These are phyloP conservation scores for Glaucopsyche alexis DNA, from an alignment of 2,888 invertebrate genomes.

Conservation along the genomic window DNA sequence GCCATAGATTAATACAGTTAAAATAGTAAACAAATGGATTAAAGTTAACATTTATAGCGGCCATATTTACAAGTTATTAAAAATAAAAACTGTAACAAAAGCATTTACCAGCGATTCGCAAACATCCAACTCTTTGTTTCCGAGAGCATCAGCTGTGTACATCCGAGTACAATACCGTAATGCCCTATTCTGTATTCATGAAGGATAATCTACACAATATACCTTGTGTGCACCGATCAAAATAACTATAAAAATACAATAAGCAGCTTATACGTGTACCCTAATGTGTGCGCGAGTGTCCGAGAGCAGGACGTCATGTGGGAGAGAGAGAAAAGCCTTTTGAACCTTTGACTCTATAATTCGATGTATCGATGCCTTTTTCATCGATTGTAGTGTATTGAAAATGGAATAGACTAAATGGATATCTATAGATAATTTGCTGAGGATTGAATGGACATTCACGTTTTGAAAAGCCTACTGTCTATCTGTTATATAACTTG, in stretches of 20 bases:
- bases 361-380: constrained; percentile 28
- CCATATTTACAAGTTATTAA: constrained; percentile 63
- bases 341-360: constrained; percentile 24
- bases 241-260: constrained; percentile 80
- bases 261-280: constrained; percentile 75
- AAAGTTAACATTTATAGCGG: constrained; percentile 40
- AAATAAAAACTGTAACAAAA: constrained; percentile 50
- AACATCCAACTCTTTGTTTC: constrained; percentile 60
- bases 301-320: constrained; percentile 45
- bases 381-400: constrained; percentile 24
- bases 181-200: constrained; percentile 50
- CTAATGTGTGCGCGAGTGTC: constrained; percentile 52
- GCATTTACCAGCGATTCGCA: constrained; percentile 62
- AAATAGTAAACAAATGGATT: constrained; percentile 31
- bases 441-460: constrained; percentile 1
- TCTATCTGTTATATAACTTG: background rate
- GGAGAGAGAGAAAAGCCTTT: constrained; percentile 17
- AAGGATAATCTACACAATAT: constrained; percentile 56
- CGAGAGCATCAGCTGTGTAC: constrained; percentile 70
- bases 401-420: constrained; percentile 17
- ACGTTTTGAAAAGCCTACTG: background rate
- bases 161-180: constrained; percentile 63
- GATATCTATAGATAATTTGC: background rate
- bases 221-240: constrained; percentile 70
- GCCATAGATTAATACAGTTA: background rate